Base-by-base conservation (phyloP, 2,797 vertebrate species). In the Smutsia gigantea region DNA sequence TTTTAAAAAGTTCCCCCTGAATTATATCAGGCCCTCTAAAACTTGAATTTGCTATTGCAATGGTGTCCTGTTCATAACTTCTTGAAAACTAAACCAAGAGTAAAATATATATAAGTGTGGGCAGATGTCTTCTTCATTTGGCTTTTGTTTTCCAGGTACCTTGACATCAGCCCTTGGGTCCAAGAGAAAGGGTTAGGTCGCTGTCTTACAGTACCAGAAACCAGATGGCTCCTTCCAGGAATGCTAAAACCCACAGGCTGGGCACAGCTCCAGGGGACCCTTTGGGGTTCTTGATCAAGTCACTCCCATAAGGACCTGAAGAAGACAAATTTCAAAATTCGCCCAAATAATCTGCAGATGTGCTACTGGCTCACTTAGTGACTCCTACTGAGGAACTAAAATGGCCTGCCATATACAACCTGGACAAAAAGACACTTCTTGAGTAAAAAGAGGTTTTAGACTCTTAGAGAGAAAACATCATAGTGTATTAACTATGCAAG, bases 291-390 rank as follows among this genome's bases (percentile, higher is more conserved):
- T 39, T 31, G 63, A 83, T 79, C 64, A 34, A 25, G 51, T 31
- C 31, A 57, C 7, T 64, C 15, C 63, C 89, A 82, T 49, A 78
- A 82, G 74, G 14, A 88, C 68, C 29, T 57, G 37, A 84, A 66
- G 57, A 86, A 74, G 39, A 78, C n/a, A 87, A 63, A 84, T 72
- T 87, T 83, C 74, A 81, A 94, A 83, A 34, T 53, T 55, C 7
- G 85, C 71, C 39, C n/a, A 94, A 89, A 96, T 84, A 79, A 87
- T 34, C 0, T 53, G 81, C 95, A 92, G 69, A 57, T 37, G 9
- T 49, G 21, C 42, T 31, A 69, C 34, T 18, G 39, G 55, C 25
- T 84, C 53, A 71, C 1, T 69, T 72, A 86, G 31, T 63, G 27
- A 31, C 71, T 75, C 72, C 63, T 79, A 2, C 4, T 57, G 19